Conservation (phyloP, 2,797 vertebrate genomes). For the Paedocypris micromegethes region DNA sequence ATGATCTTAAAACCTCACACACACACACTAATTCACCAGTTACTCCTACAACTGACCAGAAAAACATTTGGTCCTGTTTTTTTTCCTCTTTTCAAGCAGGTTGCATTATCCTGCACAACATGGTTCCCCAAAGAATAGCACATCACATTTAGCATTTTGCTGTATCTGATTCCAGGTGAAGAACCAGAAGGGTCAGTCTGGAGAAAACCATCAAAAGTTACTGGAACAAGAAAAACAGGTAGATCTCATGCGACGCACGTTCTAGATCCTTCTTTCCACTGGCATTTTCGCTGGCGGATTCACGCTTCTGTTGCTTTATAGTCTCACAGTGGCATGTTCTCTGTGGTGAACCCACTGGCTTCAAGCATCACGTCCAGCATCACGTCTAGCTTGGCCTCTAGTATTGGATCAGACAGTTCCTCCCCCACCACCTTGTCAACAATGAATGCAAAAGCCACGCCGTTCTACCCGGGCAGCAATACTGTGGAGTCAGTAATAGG, state of each 20-base stretch:
- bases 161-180: conserved; percentile 72
- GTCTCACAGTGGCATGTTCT: conserved; percentile 80
- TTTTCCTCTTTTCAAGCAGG: not conserved
- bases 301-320: conserved; percentile 47
- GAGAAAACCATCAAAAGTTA: conserved; percentile 71
- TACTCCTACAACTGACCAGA: not conserved
- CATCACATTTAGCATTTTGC: conserved; percentile 32
- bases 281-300: not conserved
- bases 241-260: not conserved
- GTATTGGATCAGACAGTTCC: conserved; percentile 84
- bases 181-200: conserved; percentile 66
- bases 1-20: too few species aligned
- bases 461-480: conserved; percentile 79
- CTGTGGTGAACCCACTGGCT: conserved; percentile 77
- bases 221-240: conserved; percentile 85
- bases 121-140: not conserved
- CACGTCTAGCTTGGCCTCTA: conserved; percentile 85
- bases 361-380: conserved; percentile 83
- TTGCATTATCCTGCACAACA: conserved; percentile 11
- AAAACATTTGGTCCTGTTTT: not conserved
- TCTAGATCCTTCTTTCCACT: not conserved
- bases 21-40: not conserved
- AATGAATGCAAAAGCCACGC: conserved; percentile 78
- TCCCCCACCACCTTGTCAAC: conserved; percentile 82
- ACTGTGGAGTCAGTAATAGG: conserved; percentile 84